phyloP scores from a whole-genome alignment of 2,888 invertebrate species.

The Poecilobothrus nobilitatus region DNA sequence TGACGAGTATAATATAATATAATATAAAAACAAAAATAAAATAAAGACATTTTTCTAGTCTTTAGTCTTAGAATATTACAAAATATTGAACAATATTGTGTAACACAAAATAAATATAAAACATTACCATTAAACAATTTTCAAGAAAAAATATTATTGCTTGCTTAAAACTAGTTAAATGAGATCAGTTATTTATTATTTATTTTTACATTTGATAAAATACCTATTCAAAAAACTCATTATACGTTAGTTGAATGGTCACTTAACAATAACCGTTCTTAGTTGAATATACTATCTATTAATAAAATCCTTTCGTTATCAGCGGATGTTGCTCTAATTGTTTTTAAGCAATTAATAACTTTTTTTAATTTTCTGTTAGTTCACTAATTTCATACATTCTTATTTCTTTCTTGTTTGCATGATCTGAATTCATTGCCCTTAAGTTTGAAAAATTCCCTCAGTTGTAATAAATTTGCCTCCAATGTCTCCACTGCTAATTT shows the following conservation, averaged over 20 bases:
- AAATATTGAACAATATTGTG: background rate
- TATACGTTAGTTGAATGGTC: background rate
- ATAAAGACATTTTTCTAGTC: background rate
- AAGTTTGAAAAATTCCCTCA: too few relatives aligned
- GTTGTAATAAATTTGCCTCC: too few relatives aligned
- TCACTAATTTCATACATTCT: background rate
- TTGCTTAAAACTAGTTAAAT: too few relatives aligned
- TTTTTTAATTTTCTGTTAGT: slow-evolving; percentile 7
- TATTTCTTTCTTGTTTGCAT: too few relatives aligned
- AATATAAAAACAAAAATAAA: too few relatives aligned
- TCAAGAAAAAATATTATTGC: too few relatives aligned
- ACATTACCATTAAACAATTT: background rate
- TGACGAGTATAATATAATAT: background rate
- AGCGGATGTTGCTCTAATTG: slow-evolving; percentile 3
- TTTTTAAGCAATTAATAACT: slow-evolving; percentile 7
- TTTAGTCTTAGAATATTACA: background rate
- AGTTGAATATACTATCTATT: slow-evolving; percentile 3
- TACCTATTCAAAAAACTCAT: background rate
- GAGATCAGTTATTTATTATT: background rate
- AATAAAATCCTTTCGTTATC: background rate
- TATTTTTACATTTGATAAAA: slow-evolving; percentile 9
- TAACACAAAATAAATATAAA: background rate
- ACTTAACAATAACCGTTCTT: background rate
- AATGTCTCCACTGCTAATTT: too few relatives aligned
- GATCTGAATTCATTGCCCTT: background rate